phyloP scores from a whole-genome alignment of 2,113 vertebrate genomes.

The Pelvicachromis taeniatus region DNA sequence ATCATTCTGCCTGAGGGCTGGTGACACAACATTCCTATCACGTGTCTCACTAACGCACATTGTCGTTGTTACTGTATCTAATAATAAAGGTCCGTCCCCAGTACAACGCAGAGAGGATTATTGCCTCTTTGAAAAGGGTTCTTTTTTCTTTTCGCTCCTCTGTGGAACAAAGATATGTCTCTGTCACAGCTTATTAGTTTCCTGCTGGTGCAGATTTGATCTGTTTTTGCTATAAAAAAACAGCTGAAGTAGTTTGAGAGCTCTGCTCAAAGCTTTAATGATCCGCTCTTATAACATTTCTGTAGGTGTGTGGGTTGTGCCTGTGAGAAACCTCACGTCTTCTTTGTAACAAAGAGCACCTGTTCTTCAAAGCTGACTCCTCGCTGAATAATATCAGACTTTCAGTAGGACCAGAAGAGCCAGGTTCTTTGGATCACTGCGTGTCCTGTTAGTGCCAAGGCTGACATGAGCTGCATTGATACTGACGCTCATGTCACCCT shows the following conservation, averaged over 20 bases:
- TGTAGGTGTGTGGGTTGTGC: not conserved
- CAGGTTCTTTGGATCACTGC: slow-evolving; percentile 10
- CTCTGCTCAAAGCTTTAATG: not conserved
- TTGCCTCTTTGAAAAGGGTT: slow-evolving; percentile 28
- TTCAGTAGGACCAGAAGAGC: slow-evolving; percentile 44
- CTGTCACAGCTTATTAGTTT: slow-evolving; percentile 25
- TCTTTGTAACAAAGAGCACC: slow-evolving; percentile 12
- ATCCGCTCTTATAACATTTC: not conserved
- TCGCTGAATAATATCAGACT: slow-evolving; percentile 11
- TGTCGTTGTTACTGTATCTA: slow-evolving; percentile 5
- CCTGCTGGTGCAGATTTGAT: not conserved
- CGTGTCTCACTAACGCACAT: slow-evolving; percentile 17
- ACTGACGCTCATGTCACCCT: slow-evolving; percentile 13
- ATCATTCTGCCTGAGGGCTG: slow-evolving; percentile 15
- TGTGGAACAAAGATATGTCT: not conserved
- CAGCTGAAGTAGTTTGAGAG: not conserved
- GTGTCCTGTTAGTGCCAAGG: slow-evolving; percentile 5
- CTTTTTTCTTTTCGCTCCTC: not conserved
- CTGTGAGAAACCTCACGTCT: not conserved
- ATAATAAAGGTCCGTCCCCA: slow-evolving; percentile 26
- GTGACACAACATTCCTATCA: slow-evolving; percentile 32
- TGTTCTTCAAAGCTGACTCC: not conserved
- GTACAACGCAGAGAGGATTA: not conserved
- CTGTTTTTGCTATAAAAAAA: not conserved
- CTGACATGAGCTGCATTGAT: slow-evolving; percentile 24